A percentile compares a stretch with the other conserved stretches of the same genome.
These are phyloP conservation scores for Oxyteleia sp. DNA, from an alignment of 2,888 invertebrate genomes.

Conservation along the genomic window DNA sequence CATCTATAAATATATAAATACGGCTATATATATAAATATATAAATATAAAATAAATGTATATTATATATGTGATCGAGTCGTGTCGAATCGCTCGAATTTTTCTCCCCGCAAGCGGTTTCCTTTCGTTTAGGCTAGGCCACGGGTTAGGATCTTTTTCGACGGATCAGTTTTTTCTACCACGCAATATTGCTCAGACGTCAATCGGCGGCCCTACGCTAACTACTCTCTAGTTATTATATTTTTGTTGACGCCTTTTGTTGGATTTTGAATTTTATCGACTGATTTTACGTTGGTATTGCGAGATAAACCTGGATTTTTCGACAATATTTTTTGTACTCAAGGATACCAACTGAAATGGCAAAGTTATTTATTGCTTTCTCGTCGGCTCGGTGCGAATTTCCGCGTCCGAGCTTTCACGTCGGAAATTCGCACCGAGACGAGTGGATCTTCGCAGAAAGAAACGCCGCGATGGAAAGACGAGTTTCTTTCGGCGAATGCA, in stretches of 20 bases:
- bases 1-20: constrained; percentile 87
- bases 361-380: constrained; percentile 47
- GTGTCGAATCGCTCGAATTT: constrained; percentile 81
- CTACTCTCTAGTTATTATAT: constrained; percentile 38
- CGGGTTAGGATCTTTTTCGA: constrained; percentile 41
- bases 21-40: constrained; percentile 79
- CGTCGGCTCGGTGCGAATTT: constrained; percentile 24
- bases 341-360: constrained; percentile 20
- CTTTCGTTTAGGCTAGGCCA: constrained; percentile 38
- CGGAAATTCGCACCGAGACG: constrained; percentile 35
- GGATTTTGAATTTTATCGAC: constrained; percentile 63
- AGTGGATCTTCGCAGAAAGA: constrained; percentile 10
- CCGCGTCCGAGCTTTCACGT: too few relatives aligned
- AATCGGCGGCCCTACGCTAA: constrained; percentile 11
- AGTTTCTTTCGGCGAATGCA: background rate
- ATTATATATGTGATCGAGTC: constrained; percentile 83
- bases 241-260: constrained; percentile 67
- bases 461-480: background rate
- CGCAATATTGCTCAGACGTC: constrained; percentile 56
- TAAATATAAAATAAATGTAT: constrained; percentile 78
- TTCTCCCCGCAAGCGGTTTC: constrained; percentile 50
- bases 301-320: constrained; percentile 2
- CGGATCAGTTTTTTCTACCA: constrained; percentile 46
- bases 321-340: constrained; percentile 12
- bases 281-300: constrained; percentile 45